Percentiles rank a stretch among this genome's conserved stretches.
phyloP scores from a whole-genome alignment of 2,797 vertebrate species.

The Morelia viridis region DNA sequence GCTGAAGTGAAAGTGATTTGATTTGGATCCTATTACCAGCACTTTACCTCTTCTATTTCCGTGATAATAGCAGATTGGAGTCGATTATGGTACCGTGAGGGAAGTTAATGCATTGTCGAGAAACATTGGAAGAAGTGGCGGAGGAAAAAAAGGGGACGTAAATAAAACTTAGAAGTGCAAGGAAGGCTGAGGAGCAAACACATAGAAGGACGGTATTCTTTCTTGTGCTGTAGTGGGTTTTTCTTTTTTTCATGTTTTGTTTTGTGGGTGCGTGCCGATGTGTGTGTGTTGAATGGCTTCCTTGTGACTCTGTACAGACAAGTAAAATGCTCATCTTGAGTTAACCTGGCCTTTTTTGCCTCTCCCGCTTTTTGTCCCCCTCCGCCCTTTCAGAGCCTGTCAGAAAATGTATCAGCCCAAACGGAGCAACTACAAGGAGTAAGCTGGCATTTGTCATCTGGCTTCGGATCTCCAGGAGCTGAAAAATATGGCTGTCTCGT shows the following conservation, averaged over 20 bases:
- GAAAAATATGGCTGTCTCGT: constrained; percentile 55
- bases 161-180: constrained; percentile 72
- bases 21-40: constrained; percentile 86
- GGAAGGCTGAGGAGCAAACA: constrained; percentile 62
- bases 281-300: constrained; percentile 15
- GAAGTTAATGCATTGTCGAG: constrained; percentile 83
- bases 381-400: neutral
- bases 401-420: constrained; percentile 50
- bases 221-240: constrained; percentile 24
- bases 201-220: constrained; percentile 28
- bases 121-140: constrained; percentile 76
- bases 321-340: constrained; percentile 15
- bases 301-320: neutral
- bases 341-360: neutral
- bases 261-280: constrained; percentile 2
- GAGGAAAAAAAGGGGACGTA: constrained; percentile 59
- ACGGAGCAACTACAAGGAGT: constrained; percentile 3
- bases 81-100: constrained; percentile 83
- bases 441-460: constrained; percentile 49
- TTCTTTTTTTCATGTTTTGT: accelerated
- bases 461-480: constrained; percentile 47
- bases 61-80: constrained; percentile 85
- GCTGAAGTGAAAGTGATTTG: constrained; percentile 86
- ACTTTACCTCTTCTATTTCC: constrained; percentile 85
- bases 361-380: constrained; percentile 7